Conservation (phyloP, 2,113 vertebrate genomes). For the Hippocampus comes region DNA sequence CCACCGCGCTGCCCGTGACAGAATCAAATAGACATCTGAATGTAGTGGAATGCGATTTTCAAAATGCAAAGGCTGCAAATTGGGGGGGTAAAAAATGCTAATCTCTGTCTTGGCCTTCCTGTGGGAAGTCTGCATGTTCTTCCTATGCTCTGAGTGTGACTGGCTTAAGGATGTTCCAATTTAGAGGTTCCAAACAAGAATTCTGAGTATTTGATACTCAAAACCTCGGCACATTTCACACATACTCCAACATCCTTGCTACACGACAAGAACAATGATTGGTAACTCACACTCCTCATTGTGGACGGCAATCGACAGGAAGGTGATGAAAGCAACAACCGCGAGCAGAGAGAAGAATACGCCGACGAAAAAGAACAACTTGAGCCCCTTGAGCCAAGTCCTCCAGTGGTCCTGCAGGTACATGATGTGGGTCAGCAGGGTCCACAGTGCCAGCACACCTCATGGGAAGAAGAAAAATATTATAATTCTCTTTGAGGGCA, state of each 20-base stretch:
- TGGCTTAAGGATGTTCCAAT: no score
- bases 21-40: no score
- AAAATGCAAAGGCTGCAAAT: no score
- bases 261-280: background rate
- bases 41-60: no score
- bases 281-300: slow-evolving; percentile 80
- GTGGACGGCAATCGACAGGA: slow-evolving; percentile 80
- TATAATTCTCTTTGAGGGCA: background rate
- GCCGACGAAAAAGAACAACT: slow-evolving; percentile 84
- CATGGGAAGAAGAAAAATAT: slow-evolving; percentile 1
- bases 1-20: no score
- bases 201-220: background rate
- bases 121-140: no score
- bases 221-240: no score
- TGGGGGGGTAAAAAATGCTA: no score
- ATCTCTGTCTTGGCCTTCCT: no score
- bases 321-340: slow-evolving; percentile 78
- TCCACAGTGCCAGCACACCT: slow-evolving; percentile 96
- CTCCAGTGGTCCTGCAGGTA: slow-evolving; percentile 96
- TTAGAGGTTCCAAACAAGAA: no score
- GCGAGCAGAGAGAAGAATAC: slow-evolving; percentile 79
- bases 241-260: background rate
- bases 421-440: slow-evolving; percentile 90
- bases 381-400: slow-evolving; percentile 92
- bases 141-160: no score